Percentiles rank a stretch among this genome's conserved stretches.
phyloP scores from a whole-genome alignment of 2,888 invertebrate species.

The Nemoura dubitans region DNA sequence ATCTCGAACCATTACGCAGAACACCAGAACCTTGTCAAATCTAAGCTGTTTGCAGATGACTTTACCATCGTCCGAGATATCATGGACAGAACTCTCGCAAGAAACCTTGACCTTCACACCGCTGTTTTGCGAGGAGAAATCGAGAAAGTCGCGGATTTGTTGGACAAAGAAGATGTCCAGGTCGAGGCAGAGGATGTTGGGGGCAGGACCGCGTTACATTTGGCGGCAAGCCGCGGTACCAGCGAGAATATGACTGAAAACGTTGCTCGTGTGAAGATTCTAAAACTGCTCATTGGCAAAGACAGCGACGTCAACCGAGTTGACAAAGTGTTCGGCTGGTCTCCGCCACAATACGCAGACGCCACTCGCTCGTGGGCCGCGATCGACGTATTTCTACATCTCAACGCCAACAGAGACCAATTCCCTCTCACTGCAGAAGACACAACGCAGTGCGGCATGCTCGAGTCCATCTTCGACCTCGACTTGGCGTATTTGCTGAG shows the following conservation, averaged over 20 bases:
- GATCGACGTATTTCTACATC: slow-evolving; percentile 22
- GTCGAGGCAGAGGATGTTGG: slow-evolving; percentile 40
- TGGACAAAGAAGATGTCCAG: background rate
- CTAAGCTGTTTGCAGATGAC: slow-evolving; percentile 19
- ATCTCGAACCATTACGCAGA: slow-evolving; percentile 39
- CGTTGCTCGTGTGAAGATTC: background rate
- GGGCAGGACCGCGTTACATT: slow-evolving; percentile 43
- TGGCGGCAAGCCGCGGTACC: slow-evolving; percentile 30
- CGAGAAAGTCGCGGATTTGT: background rate
- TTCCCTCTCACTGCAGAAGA: slow-evolving; percentile 9
- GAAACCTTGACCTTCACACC: slow-evolving; percentile 31
- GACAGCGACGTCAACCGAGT: background rate
- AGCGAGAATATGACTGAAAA: background rate
- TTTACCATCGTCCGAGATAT: slow-evolving; percentile 37
- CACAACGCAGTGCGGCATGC: background rate
- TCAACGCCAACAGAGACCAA: background rate
- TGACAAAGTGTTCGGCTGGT: slow-evolving; percentile 40
- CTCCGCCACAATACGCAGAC: slow-evolving; percentile 39
- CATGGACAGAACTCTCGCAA: slow-evolving; percentile 41
- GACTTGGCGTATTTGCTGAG: background rate
- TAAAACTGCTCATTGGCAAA: slow-evolving; percentile 20
- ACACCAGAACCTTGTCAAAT: slow-evolving; percentile 16
- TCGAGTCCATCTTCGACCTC: background rate
- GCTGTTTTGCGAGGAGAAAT: slow-evolving; percentile 40
- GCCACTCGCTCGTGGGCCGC: slow-evolving; percentile 30